These are phyloP conservation scores for Stegastes partitus DNA, from an alignment of 2,113 vertebrate genomes.

Conservation along the genomic window DNA sequence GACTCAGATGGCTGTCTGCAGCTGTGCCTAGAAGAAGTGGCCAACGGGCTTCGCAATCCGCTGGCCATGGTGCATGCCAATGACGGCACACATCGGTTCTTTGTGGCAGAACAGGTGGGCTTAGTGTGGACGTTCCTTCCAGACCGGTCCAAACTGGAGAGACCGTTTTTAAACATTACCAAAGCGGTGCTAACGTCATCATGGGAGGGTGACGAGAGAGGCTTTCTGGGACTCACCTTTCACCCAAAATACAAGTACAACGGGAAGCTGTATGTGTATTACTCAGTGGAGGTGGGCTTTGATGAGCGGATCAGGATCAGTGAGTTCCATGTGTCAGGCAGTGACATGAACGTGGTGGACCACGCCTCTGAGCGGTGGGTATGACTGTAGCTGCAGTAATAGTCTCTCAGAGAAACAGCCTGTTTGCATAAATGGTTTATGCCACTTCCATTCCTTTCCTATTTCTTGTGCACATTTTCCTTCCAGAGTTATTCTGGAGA, in stretches of 20 bases:
- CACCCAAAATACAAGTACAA: conserved; percentile 92
- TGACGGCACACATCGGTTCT: conserved; percentile 94
- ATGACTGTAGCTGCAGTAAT: neutral
- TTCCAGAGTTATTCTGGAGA: conserved; percentile 92
- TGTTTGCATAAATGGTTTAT: too few species aligned
- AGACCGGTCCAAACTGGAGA: conserved; percentile 86
- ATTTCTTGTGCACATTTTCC: neutral
- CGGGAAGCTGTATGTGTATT: conserved; percentile 94
- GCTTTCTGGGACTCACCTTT: conserved; percentile 93
- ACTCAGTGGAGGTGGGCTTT: conserved; percentile 89
- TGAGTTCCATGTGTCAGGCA: conserved; percentile 90
- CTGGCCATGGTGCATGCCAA: conserved; percentile 94
- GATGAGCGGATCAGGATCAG: conserved; percentile 95
- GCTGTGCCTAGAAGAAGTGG: conserved; percentile 92
- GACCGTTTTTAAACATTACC: conserved; percentile 93
- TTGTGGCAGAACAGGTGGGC: conserved; percentile 95
- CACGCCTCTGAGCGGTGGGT: conserved; percentile 93
- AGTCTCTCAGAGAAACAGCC: too few species aligned
- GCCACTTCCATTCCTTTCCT: neutral
- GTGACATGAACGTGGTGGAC: conserved; percentile 91
- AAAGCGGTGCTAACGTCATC: conserved; percentile 92
- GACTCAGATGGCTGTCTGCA: conserved; percentile 91
- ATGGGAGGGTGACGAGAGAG: conserved; percentile 97
- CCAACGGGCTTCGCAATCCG: conserved; percentile 92
- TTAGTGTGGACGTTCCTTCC: conserved; percentile 95